phyloP scores from a whole-genome alignment of 2,888 invertebrate genomes.

The Drosophila imparisetae region DNA sequence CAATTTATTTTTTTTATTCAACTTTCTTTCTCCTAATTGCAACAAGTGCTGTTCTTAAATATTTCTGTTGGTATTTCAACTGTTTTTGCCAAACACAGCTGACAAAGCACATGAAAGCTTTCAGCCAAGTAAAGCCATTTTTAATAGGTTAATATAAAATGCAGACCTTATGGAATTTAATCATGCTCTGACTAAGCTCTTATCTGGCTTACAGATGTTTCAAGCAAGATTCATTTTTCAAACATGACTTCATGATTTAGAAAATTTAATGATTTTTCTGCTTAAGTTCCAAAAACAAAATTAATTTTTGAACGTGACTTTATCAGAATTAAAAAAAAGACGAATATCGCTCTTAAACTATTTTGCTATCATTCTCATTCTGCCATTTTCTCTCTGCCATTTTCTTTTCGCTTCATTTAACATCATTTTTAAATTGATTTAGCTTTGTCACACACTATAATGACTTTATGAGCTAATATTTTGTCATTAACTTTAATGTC shows the following conservation, averaged over 20 bases:
- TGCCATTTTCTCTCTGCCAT: not conserved
- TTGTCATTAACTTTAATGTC: not conserved
- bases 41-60: too few relatives aligned
- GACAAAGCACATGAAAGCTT: too few relatives aligned
- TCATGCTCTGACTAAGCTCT: not conserved
- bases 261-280: not conserved
- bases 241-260: not conserved
- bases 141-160: not conserved
- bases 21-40: too few relatives aligned
- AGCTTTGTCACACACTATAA: not conserved
- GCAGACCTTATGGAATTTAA: not conserved
- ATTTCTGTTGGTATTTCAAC: too few relatives aligned
- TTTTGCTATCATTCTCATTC: not conserved
- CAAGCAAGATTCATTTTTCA: not conserved
- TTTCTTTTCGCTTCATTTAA: not conserved
- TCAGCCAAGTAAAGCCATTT: not conserved
- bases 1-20: too few relatives aligned
- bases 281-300: not conserved
- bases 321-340: not conserved
- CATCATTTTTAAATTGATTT: not conserved
- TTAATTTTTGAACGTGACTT: not conserved
- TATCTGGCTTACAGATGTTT: not conserved
- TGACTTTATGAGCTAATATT: not conserved
- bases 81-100: not conserved
- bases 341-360: not conserved